Evolutionary conservation across 2,113 vertebrate species (phyloP).

Genomic region (Verasper variegatus): DNA sequence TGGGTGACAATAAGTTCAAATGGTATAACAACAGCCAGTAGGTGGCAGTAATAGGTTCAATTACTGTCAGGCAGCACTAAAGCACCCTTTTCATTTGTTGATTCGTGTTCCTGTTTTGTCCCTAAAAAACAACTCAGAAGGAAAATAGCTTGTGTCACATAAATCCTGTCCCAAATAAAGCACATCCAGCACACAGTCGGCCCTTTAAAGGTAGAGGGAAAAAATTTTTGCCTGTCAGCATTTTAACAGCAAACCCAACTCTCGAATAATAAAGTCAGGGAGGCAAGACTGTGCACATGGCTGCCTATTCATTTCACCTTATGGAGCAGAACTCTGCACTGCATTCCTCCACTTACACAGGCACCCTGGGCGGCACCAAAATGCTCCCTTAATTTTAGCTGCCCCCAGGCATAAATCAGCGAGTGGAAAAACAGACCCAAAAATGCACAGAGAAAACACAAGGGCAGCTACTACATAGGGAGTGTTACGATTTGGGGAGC

Average conservation of each 20-base stretch:
- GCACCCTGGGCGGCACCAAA: constrained; percentile 82
- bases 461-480: constrained; percentile 60
- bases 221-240: constrained; percentile 23
- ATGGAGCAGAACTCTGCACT: constrained; percentile 74
- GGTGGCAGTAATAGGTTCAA: constrained; percentile 68
- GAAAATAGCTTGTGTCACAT: constrained; percentile 38
- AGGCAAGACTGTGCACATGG: constrained; percentile 66
- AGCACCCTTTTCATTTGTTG: constrained; percentile 38
- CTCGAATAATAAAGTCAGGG: constrained; percentile 59
- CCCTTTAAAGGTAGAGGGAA: background rate
- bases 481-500: constrained; percentile 53
- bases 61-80: constrained; percentile 13
- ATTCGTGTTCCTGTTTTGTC: constrained; percentile 38
- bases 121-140: constrained; percentile 16
- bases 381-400: constrained; percentile 83
- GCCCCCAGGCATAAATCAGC: constrained; percentile 81
- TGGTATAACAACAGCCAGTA: constrained; percentile 51
- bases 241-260: constrained; percentile 53
- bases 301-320: constrained; percentile 80
- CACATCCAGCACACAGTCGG: constrained; percentile 15
- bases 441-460: constrained; percentile 81
- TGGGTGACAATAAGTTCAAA: background rate
- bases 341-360: constrained; percentile 78
- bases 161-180: constrained; percentile 23
- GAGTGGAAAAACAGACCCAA: constrained; percentile 82